Evolutionary conservation across 2,797 vertebrate genomes (phyloP).

Genomic region (Amniataba percoides): DNA sequence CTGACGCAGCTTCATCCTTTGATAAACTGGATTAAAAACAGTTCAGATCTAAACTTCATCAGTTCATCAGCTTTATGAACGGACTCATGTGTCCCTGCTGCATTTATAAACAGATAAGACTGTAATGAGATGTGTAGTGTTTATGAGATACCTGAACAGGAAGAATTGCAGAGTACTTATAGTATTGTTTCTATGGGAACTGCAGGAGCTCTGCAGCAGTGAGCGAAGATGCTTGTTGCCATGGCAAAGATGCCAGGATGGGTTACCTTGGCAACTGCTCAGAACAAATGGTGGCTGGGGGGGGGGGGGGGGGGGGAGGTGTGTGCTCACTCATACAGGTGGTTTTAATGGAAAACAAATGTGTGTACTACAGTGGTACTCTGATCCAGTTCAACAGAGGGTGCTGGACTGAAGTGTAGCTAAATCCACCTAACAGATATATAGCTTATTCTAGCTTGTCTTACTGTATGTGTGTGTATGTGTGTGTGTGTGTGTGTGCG

Average conservation of each 20-base stretch:
- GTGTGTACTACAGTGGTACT: background rate
- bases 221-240: constrained; percentile 76
- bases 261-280: constrained; percentile 73
- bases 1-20: background rate
- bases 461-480: too few relatives aligned
- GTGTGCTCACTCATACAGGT: constrained; percentile 69
- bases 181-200: constrained; percentile 82
- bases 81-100: background rate
- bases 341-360: constrained; percentile 29
- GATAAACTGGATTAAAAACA: background rate
- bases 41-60: background rate
- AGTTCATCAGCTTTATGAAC: background rate
- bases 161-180: constrained; percentile 47
- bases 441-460: background rate
- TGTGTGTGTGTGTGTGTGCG: background rate
- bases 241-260: constrained; percentile 75
- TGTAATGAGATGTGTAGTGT: constrained; percentile 6
- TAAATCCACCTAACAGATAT: background rate
- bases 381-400: background rate
- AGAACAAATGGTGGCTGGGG: constrained; percentile 60
- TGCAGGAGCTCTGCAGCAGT: constrained; percentile 57
- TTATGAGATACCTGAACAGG: constrained; percentile 9
- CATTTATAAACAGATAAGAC: constrained; percentile 1
- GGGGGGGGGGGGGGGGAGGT: constrained; percentile 29
- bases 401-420: background rate